These are phyloP conservation scores for Tridacna gigas DNA, from an alignment of 2,888 invertebrate species.

Conservation along the genomic window DNA sequence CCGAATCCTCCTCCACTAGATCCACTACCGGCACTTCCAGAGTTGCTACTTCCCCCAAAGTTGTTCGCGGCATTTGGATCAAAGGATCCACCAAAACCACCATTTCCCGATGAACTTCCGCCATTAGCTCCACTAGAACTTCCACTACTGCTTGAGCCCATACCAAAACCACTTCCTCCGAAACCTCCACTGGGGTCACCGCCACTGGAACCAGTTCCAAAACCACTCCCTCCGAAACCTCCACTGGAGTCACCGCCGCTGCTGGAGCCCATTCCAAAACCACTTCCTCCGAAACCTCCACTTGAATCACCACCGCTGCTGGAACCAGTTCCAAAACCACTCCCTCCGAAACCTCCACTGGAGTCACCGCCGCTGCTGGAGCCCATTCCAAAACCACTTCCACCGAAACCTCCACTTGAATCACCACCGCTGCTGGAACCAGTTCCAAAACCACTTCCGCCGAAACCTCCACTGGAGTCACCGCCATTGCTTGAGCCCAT, in stretches of 20 bases:
- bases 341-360: constrained; percentile 31
- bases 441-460: not conserved
- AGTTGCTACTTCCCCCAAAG: not conserved
- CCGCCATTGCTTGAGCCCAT: not conserved
- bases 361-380: constrained; percentile 1
- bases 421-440: constrained; percentile 19
- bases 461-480: not conserved
- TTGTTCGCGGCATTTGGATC: constrained; percentile 12
- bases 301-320: not conserved
- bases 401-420: constrained; percentile 15
- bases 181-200: constrained; percentile 33
- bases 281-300: not conserved
- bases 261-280: constrained; percentile 9
- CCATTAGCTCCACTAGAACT: constrained; percentile 6
- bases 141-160: constrained; percentile 26
- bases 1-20: not conserved
- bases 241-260: constrained; percentile 26
- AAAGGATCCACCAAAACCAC: constrained; percentile 9
- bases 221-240: constrained; percentile 36
- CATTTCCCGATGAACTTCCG: not conserved
- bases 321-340: constrained; percentile 26
- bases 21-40: constrained; percentile 10
- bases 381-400: constrained; percentile 10
- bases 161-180: constrained; percentile 39
- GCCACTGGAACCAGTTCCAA: constrained; percentile 18